Evolutionary conservation across 2,888 invertebrate genomes (phyloP).

Genomic region (Platycheirus albimanus): DNA sequence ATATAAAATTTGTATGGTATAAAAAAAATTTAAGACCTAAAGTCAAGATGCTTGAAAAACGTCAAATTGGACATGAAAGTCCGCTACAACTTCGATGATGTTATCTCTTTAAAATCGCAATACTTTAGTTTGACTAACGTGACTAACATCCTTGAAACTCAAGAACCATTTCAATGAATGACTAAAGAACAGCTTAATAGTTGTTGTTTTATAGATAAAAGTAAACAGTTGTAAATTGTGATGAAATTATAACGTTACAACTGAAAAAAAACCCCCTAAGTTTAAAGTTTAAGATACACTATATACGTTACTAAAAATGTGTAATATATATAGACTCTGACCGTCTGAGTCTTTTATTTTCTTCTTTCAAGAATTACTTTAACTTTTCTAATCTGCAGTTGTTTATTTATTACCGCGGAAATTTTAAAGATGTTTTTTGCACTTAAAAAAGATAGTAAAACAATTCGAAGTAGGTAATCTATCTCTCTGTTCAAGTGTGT

Average conservation of each 20-base stretch:
- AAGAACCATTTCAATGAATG: not conserved
- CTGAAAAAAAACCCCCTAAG: not conserved
- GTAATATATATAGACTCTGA: conserved; percentile 1
- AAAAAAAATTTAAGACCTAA: too few species aligned
- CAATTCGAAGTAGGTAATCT: conserved; percentile 62
- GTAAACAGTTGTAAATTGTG: not conserved
- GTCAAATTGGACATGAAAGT: too few species aligned
- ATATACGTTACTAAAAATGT: too few species aligned
- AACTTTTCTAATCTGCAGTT: conserved; percentile 41
- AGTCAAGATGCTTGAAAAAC: too few species aligned
- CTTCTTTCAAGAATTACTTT: conserved; percentile 2
- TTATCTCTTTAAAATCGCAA: not conserved
- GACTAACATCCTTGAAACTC: not conserved
- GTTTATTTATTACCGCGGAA: conserved; percentile 34
- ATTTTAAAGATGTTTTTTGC: conserved; percentile 27
- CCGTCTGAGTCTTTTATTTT: not conserved
- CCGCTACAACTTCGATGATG: too few species aligned
- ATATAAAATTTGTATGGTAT: too few species aligned
- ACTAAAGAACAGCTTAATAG: not conserved
- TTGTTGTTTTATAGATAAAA: not conserved
- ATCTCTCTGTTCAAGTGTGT: conserved; percentile 39
- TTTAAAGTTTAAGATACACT: not conserved
- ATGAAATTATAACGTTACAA: not conserved
- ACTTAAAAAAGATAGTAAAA: conserved; percentile 46
- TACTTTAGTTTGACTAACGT: not conserved